These are phyloP conservation scores for Rhopalosiphum nymphaeae DNA, from an alignment of 2,888 invertebrate genomes.

Conservation along the genomic window DNA sequence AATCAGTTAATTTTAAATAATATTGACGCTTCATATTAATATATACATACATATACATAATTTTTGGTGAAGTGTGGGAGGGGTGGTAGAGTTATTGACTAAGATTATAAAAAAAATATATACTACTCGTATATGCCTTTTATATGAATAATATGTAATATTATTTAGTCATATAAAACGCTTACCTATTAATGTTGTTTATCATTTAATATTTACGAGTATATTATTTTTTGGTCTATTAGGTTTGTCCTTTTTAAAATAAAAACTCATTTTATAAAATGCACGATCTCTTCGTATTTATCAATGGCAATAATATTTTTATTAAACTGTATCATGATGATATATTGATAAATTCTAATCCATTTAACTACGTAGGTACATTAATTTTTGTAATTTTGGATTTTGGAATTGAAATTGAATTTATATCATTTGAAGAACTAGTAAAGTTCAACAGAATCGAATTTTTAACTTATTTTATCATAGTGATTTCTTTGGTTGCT, in stretches of 20 bases:
- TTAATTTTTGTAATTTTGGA: not conserved
- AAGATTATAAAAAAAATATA: not conserved
- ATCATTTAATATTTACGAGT: not conserved
- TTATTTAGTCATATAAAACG: not conserved
- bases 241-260: not conserved
- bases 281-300: not conserved
- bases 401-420: not conserved
- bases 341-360: not conserved
- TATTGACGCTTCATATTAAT: not conserved
- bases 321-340: not conserved
- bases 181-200: not conserved
- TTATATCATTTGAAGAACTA: not conserved
- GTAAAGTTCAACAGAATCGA: not conserved
- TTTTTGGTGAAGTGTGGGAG: not conserved
- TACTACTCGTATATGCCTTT: not conserved
- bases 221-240: not conserved
- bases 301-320: not conserved
- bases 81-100: not conserved
- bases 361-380: not conserved
- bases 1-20: not conserved
- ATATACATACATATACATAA: not conserved
- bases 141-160: not conserved
- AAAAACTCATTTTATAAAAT: not conserved
- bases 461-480: not conserved
- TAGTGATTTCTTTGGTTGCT: not conserved